Evolutionary conservation across 2,797 vertebrate genomes (phyloP), one percentile per base, ranked within the genome.

Genomic region (Peromyscus melanophrys): DNA sequence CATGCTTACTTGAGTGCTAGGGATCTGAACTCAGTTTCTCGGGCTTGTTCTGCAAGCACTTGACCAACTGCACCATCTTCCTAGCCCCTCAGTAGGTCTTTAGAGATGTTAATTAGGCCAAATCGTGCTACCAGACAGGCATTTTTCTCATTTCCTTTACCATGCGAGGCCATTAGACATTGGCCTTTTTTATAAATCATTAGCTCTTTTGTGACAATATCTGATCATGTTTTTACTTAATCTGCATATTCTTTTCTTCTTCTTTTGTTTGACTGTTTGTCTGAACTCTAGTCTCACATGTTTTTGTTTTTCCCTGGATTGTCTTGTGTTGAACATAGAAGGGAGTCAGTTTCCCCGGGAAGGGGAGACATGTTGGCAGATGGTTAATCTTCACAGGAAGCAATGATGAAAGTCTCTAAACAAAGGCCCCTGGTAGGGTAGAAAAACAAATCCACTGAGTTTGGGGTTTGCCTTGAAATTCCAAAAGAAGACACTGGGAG

Each of bases 381-480:
- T 97, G 49, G 52, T 94, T 85, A 71, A 85, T 96, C 73, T 92
- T 71, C 40, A 10, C 65, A 91, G 59, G 23, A n/a, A 93, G 17
- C 37, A 85, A 59, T 63, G 75, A 77, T 55, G 57, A 8, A 93
- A 37, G 59, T 85, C 77, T 94, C 71, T 71, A 93, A 90, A 73
- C 37, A 76, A 57, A 31, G 17, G 80, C 46, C 34, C 16, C 23
- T 94, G 21, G 12, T 29, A 21, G 23, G 52, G 29, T 29, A 94
- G 77, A 85, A 94, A 95, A 90, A 84, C 49, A 97, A 84, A 88
- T 43, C 25, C 77, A 46, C 7, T 25, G 52, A 84, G 69, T 16
- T 85, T 94, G 7, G 8, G 43, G 59, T 84, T 88, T 69, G 63
- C 13, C 34, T 46, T 49, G 49, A 65, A 43, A 88, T 89, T 89